Base-by-base conservation (phyloP, 1,140 invertebrate genomes). In the Halictus rubicundus region DNA sequence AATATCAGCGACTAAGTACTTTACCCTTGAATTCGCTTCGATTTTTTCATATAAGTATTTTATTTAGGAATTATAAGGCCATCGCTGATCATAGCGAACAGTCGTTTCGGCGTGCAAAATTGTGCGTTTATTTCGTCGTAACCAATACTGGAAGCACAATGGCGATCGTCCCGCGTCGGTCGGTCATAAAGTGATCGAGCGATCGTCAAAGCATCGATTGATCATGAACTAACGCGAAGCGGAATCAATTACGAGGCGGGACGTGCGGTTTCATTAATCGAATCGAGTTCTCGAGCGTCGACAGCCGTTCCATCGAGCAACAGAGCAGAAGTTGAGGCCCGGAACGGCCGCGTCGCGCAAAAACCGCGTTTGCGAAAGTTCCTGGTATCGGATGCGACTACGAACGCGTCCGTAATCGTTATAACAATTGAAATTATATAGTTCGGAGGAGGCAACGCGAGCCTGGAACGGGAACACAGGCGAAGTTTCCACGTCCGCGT, bases 371-470 rank as follows among this genome's bases (percentile, higher is more conserved):
- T 9, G 68, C 9, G 6, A 54, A 27, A 69, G n/a, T 27, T 49
- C 12, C 12, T 6, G 16, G 8, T 12, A 14, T 25, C 23, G 23
- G 12, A 14, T 27, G 27, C 46, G 49, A 14, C 16, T 46, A 10
- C n/a, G 52, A 42, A n/a, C 71, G 23, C 23, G 64, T 5, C 19
- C 25, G 49, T 49, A 68, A 49, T 49, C 12, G 74, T 19, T 10
- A 57, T 23, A 68, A 77, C 64, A 77, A 70, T 70, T 52, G 75
- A 63, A 69, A 70, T 61, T 61, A 70, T 25, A 57, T 10, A 39
- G 39, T 32, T 32, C 39, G 12, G 19, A 19, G 49, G 49, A 16
- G 27, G 27, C n/a, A n/a, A n/a, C 8, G 19, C 14, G n/a, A 25
- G 21, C 16, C 25, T 16, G 39, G 4, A 19, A 68, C 19, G 73